Percentiles rank a stretch among this genome's conserved stretches.
phyloP scores from a whole-genome alignment of 2,888 invertebrate genomes.

The Drosophila eohydei region DNA sequence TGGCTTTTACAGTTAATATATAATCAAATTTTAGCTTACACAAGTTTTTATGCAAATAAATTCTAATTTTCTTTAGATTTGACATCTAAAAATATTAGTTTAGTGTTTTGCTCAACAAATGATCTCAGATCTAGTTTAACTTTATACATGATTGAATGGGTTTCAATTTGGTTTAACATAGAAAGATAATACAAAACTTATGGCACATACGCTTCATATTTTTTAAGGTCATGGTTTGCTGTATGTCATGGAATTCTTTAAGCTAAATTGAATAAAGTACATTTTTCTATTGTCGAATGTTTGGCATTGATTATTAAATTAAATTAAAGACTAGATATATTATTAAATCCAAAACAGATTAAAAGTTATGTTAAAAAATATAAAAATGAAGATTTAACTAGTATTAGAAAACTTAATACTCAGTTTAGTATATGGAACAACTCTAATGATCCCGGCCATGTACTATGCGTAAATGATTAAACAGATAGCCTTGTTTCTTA shows the following conservation, averaged over 20 bases:
- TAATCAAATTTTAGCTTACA: background rate
- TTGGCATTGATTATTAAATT: background rate
- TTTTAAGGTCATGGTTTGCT: background rate
- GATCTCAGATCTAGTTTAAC: background rate
- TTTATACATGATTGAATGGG: background rate
- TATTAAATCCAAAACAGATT: background rate
- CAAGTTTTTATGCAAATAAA: background rate
- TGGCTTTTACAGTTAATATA: background rate
- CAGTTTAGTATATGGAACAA: background rate
- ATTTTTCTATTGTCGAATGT: background rate
- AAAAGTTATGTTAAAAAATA: background rate
- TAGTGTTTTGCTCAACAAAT: background rate
- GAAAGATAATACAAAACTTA: background rate
- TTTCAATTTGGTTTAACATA: background rate
- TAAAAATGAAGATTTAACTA: background rate
- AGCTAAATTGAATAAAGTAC: background rate
- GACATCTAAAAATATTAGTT: background rate
- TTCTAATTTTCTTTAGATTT: background rate
- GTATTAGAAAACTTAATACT: background rate
- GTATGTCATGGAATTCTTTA: background rate
- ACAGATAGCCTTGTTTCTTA: constrained; percentile 5
- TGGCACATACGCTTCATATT: background rate
- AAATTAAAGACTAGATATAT: background rate
- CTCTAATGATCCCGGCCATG: constrained; percentile 13
- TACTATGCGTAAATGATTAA: constrained; percentile 25